Base-by-base conservation (phyloP, 2,113 vertebrate genomes). In the Orthonyx spaldingii region DNA sequence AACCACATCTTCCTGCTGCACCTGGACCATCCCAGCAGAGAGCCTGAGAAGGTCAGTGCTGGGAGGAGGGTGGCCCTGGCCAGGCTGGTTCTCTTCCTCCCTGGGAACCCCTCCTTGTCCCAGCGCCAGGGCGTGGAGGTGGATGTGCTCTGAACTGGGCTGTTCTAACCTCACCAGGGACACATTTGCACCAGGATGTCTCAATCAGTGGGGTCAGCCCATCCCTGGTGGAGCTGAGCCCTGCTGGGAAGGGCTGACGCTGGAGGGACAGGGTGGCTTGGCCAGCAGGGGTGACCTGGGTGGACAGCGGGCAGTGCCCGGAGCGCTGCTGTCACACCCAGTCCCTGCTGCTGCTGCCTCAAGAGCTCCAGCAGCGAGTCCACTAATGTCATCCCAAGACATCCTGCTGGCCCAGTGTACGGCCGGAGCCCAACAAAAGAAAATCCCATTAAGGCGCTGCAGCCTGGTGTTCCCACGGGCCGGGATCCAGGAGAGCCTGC, bases 1-100 rank as follows among this genome's bases (percentile, higher is more conserved):
- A 98, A 99, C 92, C 97, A 98, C 88, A 93, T 99, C 88, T 98
- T 98, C 97, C 97, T 99, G 96, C 95, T 99, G 63, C 96, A 97
- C 23, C 94, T 98, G 9, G 98, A 98, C 91, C 95, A 96, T 87
- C 78, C 98, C 83, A 97, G 91, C 22, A 98, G 95, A 69, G 97
- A 97, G 35, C 90, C 97, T 2, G 97, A 94, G 60, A 98, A 97
- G 98, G 99, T 99, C 95, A 94, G 94, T 47, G n/a, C 57, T 35
- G 55, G 65, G 72, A 52, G 42, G 53, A 52, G 55, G 56, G 24
- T 63, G 37, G 32, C 49, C 37, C 16, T 22, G 37, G 47, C 78
- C 57, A 39, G 85, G 33, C 65, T 75, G 60, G 37, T 8, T 8
- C 10, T 35, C 56, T 86, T 92, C 89, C 69, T 92, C 65, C 50